These are phyloP conservation scores for Phataginus tricuspis DNA, from an alignment of 2,797 vertebrate genomes.

Conservation along the genomic window DNA sequence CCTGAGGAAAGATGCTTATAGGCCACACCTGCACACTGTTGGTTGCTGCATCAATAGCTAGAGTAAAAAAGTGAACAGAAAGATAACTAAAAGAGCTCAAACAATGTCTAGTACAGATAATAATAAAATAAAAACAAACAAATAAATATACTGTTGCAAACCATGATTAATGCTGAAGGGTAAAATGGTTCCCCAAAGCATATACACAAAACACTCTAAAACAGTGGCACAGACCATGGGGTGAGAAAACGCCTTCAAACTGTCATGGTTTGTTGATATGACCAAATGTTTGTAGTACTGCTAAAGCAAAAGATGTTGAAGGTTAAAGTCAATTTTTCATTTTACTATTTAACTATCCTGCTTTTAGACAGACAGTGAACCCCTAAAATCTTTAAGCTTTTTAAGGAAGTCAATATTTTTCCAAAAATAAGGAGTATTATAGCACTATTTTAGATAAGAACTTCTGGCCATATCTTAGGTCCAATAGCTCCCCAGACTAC, in stretches of 20 bases:
- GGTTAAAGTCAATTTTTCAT: slow-evolving; percentile 1
- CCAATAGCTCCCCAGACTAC: not conserved
- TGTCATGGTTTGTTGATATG: not conserved
- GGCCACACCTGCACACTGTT: not conserved
- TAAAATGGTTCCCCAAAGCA: not conserved
- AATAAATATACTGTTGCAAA: not conserved
- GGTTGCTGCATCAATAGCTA: not conserved
- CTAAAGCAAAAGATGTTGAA: not conserved
- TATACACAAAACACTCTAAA: not conserved
- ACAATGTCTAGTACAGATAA: not conserved
- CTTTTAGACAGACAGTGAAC: not conserved
- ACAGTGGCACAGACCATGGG: not conserved
- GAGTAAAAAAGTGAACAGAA: not conserved
- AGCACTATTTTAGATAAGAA: not conserved
- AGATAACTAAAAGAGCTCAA: not conserved
- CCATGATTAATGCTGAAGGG: not conserved
- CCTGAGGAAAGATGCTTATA: not conserved
- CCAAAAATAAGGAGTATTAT: not conserved
- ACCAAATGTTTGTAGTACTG: not conserved
- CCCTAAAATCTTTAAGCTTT: not conserved
- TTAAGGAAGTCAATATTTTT: not conserved
- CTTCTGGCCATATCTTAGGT: not conserved
- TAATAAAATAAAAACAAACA: not conserved
- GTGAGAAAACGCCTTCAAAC: not conserved
- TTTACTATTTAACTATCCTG: not conserved